phyloP scores from a whole-genome alignment of 2,888 invertebrate genomes.

The Eumerus sabulonum region DNA sequence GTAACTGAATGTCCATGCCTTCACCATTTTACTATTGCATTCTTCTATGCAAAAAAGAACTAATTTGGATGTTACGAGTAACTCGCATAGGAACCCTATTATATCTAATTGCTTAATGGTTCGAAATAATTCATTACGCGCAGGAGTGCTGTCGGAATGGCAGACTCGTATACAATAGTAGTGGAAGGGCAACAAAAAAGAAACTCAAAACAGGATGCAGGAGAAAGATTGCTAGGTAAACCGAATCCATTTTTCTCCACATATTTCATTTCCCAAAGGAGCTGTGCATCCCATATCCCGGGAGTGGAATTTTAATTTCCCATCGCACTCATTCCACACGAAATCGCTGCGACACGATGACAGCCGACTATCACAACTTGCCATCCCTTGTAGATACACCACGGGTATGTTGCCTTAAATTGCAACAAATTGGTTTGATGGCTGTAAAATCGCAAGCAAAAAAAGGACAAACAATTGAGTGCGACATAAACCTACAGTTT shows the following conservation, averaged over 20 bases:
- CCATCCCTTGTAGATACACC: too few species aligned
- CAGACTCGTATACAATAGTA: too few species aligned
- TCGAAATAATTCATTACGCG: conserved; percentile 48
- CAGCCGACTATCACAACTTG: too few species aligned
- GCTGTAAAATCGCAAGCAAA: conserved; percentile 42
- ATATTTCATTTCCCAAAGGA: conserved; percentile 45
- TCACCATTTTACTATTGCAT: too few species aligned
- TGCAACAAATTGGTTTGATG: conserved; percentile 67
- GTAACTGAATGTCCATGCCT: too few species aligned
- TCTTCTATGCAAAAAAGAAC: too few species aligned
- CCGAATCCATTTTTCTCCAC: too few species aligned
- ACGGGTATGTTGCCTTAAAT: conserved; percentile 30
- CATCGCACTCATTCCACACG: conserved; percentile 17
- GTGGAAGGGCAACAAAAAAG: too few species aligned
- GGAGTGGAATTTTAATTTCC: conserved; percentile 57
- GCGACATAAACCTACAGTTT: conserved; percentile 47
- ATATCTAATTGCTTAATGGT: conserved; percentile 50
- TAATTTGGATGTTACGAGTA: too few species aligned
- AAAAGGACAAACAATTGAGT: neutral
- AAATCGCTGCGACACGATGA: too few species aligned
- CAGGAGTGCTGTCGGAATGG: conserved; percentile 2
- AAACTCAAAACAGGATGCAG: too few species aligned
- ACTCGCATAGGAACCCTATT: neutral
- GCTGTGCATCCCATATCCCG: conserved; percentile 46
- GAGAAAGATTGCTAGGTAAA: too few species aligned